Percentiles rank a stretch among this genome's conserved stretches.
phyloP scores from a whole-genome alignment of 2,888 invertebrate genomes.

The Metellina segmentata region DNA sequence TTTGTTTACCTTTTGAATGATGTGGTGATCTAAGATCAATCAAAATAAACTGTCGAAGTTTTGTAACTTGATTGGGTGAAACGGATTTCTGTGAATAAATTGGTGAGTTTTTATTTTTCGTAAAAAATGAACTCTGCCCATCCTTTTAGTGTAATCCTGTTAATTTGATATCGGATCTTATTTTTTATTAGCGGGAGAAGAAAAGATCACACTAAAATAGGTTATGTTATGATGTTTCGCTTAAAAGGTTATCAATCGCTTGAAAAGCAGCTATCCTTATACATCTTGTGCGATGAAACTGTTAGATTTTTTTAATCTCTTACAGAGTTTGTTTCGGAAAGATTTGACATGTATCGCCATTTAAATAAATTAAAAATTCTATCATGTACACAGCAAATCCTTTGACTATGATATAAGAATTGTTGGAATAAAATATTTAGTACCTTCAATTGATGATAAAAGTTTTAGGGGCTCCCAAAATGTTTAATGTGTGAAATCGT shows the following conservation, averaged over 20 bases:
- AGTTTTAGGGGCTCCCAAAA: no score
- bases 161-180: conserved; percentile 7
- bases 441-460: no score
- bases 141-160: not conserved
- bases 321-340: not conserved
- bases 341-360: not conserved
- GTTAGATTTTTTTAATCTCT: not conserved
- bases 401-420: no score
- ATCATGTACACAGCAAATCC: no score
- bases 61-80: not conserved
- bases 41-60: not conserved
- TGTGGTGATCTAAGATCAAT: not conserved
- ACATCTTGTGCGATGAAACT: not conserved
- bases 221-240: conserved; percentile 43
- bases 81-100: not conserved
- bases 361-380: not conserved
- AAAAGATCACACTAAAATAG: conserved; percentile 22
- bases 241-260: conserved; percentile 38
- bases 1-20: not conserved
- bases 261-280: not conserved
- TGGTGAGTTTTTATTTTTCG: conserved; percentile 40
- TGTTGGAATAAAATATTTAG: no score
- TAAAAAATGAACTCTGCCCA: not conserved
- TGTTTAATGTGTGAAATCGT: no score
- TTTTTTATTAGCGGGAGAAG: not conserved